phyloP scores from a whole-genome alignment of 1,140 invertebrate species.

The Pseudobourletiella spinata region DNA sequence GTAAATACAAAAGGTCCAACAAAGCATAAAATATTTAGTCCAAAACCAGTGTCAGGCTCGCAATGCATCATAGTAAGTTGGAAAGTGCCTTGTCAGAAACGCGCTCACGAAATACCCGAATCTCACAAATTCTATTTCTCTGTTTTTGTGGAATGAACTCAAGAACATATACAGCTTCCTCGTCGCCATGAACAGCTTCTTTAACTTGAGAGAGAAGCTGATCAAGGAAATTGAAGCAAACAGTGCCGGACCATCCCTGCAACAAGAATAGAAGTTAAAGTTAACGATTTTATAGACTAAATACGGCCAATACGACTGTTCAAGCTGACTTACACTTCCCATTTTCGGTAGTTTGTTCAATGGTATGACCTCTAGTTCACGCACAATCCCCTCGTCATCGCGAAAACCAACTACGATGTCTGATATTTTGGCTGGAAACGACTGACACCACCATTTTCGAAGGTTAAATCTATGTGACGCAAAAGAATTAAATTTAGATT shows the following conservation, averaged over 20 bases:
- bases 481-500: neutral
- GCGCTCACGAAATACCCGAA: too few species aligned
- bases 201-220: conserved; percentile 23
- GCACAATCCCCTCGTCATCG: conserved; percentile 32
- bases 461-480: conserved; percentile 25
- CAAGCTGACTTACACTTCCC: conserved; percentile 13
- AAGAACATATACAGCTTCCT: conserved; percentile 22
- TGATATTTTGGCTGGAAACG: conserved; percentile 23
- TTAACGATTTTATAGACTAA: neutral
- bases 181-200: conserved; percentile 16
- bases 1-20: too few species aligned
- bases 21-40: too few species aligned
- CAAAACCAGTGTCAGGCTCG: too few species aligned
- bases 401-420: conserved; percentile 25
- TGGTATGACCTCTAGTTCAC: conserved; percentile 18
- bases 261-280: neutral
- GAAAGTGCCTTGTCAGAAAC: too few species aligned
- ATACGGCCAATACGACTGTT: neutral
- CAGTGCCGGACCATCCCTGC: conserved; percentile 28
- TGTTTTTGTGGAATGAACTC: conserved; percentile 19
- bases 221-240: conserved; percentile 34
- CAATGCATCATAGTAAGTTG: too few species aligned
- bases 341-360: conserved; percentile 21
- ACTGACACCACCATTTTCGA: conserved; percentile 34
- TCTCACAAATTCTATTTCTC: too few species aligned